A percentile compares a stretch with the other conserved stretches of the same genome.
phyloP scores from a whole-genome alignment of 2,888 invertebrate species.

The Autographa pulchrina region DNA sequence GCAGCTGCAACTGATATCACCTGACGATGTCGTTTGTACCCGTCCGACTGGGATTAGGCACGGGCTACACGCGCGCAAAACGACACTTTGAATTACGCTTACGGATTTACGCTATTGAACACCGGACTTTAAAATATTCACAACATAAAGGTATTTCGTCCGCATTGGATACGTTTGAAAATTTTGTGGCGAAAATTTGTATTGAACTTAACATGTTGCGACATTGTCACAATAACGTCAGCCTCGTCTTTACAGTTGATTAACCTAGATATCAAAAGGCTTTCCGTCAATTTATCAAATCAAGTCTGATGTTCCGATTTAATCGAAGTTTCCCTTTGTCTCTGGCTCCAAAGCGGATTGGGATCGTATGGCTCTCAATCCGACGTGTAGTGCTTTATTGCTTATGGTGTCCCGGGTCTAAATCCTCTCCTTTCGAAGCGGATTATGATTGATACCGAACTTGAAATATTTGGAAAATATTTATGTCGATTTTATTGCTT shows the following conservation, averaged over 20 bases:
- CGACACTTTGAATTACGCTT: constrained; percentile 73
- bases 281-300: constrained; percentile 44
- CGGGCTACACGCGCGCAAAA: constrained; percentile 69
- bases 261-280: constrained; percentile 49
- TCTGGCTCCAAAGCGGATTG: constrained; percentile 77
- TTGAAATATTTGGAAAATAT: constrained; percentile 51
- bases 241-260: constrained; percentile 36
- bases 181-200: constrained; percentile 11
- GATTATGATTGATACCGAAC: constrained; percentile 50
- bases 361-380: constrained; percentile 71
- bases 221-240: constrained; percentile 26
- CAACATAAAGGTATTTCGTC: constrained; percentile 36
- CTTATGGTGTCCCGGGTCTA: constrained; percentile 55
- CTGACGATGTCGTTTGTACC: constrained; percentile 83
- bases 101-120: constrained; percentile 64
- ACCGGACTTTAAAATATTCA: constrained; percentile 55
- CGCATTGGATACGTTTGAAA: constrained; percentile 26
- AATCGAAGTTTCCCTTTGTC: constrained; percentile 81
- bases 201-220: constrained; percentile 5
- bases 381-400: constrained; percentile 74
- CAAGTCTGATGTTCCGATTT: constrained; percentile 69
- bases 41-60: constrained; percentile 76
- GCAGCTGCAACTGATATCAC: constrained; percentile 82
- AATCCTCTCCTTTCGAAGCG: constrained; percentile 55
- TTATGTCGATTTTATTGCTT: constrained; percentile 34